Conservation (phyloP, 1,140 invertebrate species). For the Mactra quadrangularis region DNA sequence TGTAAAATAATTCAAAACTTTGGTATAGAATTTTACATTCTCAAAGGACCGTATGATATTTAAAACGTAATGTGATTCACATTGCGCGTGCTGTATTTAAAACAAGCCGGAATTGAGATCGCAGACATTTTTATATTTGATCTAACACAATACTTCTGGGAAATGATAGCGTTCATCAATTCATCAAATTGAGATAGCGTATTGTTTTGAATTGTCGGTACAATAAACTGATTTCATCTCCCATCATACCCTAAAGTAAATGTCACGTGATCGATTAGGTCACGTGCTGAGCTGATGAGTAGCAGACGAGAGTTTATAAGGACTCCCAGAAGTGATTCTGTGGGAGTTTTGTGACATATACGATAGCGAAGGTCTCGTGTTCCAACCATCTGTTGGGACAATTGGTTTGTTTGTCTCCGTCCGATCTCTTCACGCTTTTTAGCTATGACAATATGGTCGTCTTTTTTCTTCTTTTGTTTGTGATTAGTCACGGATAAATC, state of each 20-base stretch:
- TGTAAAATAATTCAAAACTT: too few relatives aligned
- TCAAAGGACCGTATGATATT: too few relatives aligned
- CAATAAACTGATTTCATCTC: neutral
- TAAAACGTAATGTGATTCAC: too few relatives aligned
- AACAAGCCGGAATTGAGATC: too few relatives aligned
- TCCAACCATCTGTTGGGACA: conserved; percentile 51
- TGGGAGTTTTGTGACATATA: conserved; percentile 52
- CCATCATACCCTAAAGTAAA: conserved; percentile 42
- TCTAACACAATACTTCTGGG: too few relatives aligned
- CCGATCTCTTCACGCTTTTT: conserved; percentile 17
- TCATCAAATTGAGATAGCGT: conserved; percentile 14
- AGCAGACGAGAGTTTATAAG: conserved; percentile 55
- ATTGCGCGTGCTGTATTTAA: too few relatives aligned
- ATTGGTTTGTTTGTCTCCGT: conserved; percentile 35
- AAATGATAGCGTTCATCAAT: too few relatives aligned
- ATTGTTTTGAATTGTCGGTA: conserved; percentile 9
- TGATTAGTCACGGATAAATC: neutral
- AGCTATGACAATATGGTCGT: conserved; percentile 1
- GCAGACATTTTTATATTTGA: too few relatives aligned
- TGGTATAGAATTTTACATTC: too few relatives aligned
- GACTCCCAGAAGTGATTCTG: conserved; percentile 53
- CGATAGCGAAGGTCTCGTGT: conserved; percentile 54
- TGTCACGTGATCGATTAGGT: conserved; percentile 56
- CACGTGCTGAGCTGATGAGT: conserved; percentile 34
- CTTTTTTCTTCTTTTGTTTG: neutral